These are phyloP conservation scores for Rallus crepitans DNA, from an alignment of 2,797 vertebrate genomes.

Conservation along the genomic window DNA sequence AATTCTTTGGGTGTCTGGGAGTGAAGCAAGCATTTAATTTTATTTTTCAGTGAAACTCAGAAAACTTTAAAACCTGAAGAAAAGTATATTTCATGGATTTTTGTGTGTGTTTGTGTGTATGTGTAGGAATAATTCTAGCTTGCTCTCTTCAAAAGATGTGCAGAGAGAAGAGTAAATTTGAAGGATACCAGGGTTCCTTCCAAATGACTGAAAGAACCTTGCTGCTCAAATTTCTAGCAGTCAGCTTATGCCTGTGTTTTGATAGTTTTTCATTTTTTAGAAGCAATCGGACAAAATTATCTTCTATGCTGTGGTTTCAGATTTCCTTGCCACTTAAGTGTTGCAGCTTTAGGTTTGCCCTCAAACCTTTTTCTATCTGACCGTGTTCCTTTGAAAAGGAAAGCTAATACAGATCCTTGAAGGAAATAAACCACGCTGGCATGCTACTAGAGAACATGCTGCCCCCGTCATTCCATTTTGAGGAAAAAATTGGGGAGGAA, in stretches of 20 bases:
- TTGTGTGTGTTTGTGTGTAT: neutral
- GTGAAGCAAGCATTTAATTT: neutral
- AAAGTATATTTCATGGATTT: neutral
- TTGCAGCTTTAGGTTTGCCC: neutral
- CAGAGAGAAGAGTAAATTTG: neutral
- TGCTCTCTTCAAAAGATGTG: neutral
- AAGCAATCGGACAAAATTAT: neutral
- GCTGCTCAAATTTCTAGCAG: neutral
- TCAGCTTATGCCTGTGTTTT: neutral
- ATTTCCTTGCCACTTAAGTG: neutral
- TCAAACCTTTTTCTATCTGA: neutral
- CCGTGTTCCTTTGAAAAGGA: neutral
- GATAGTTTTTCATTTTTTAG: neutral
- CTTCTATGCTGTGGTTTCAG: neutral
- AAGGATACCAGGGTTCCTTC: neutral
- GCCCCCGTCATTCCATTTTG: neutral
- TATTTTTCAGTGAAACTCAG: neutral
- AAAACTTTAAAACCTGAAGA: neutral
- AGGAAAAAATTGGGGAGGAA: neutral
- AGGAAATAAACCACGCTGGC: neutral
- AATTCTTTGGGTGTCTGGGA: neutral
- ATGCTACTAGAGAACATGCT: neutral
- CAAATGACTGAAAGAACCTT: neutral
- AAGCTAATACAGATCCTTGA: neutral
- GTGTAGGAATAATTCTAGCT: neutral